Evolutionary conservation across 2,888 invertebrate species (phyloP), one percentile per base, ranked within the genome.

Genomic region (Drosophila kanekoi): DNA sequence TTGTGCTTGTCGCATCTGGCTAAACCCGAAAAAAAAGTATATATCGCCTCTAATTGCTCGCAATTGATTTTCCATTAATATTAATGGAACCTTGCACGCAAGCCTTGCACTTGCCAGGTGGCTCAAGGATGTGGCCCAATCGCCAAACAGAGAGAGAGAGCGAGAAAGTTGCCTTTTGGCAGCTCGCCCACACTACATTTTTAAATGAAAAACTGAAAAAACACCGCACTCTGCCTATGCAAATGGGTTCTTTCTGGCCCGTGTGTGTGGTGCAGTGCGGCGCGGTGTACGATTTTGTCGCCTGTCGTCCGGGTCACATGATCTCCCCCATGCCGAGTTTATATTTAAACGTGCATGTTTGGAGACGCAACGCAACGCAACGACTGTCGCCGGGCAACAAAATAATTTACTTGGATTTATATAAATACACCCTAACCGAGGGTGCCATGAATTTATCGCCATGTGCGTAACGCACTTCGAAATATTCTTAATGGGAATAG

Each of bases 301-400:
- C 44, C 54, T 48, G 58, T 33, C 57, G 65, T 57, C 44, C 54
- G 58, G 72, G 83, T 83, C 77, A 86, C 76, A 72, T 81, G 88
- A 88, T 83, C 87, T 86, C 71, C 73, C 83, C 81, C 89, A 88
- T 89, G 86, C 86, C 80, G 75, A 87, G 86, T 84, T 87, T 83
- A 81, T 84, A 81, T 87, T 88, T 63, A 77, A 67, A 77, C 61
- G 66, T 56, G 52, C 41, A 35, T 56, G 61, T 80, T 83, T 88
- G 77, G 89, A 87, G 62, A 67, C 78, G 76, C 81, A 74, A 54
- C 67, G 23, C 35, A 54, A 13, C 44, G 2, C 33, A 20, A 40
- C 48, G 38, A 37, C 58, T 58, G 61, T 62, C 49, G 65, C 54
- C 59, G 53, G 49, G 40, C 54, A 47, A 49, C 28, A 52, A 57